Percentiles rank a stretch among this genome's conserved stretches.
Conservation (phyloP, 2,797 vertebrate genomes). For the Enoplosus armatus region DNA sequence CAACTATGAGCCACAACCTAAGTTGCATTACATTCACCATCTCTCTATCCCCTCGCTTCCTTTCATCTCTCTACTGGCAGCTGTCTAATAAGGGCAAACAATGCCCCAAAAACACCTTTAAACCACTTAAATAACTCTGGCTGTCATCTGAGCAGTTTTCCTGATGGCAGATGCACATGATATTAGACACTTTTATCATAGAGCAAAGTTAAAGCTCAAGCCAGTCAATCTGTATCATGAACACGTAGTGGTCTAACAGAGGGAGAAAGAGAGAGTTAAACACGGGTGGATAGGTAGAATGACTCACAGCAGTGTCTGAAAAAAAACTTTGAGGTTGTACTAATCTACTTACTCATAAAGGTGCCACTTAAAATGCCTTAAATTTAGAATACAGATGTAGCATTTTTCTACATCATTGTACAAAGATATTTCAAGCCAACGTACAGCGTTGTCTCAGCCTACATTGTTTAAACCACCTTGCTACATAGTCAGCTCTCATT, state of each 20-base stretch:
- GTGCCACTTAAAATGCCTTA: not conserved
- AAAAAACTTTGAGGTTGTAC: not conserved
- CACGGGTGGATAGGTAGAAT: constrained; percentile 29
- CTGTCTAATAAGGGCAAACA: not conserved
- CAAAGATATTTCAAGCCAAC: not conserved
- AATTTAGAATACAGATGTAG: not conserved
- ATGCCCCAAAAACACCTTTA: not conserved
- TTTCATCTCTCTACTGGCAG: not conserved
- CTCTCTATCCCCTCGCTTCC: not conserved
- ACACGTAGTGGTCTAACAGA: constrained; percentile 50
- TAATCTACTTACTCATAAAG: not conserved
- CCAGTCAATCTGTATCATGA: constrained; percentile 68
- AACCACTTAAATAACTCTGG: not conserved
- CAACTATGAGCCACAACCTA: not conserved
- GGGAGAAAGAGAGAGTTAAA: constrained; percentile 44
- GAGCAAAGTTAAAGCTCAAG: constrained; percentile 36
- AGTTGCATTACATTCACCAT: not conserved
- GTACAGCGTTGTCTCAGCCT: not conserved
- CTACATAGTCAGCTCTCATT: not conserved
- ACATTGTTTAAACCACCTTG: not conserved
- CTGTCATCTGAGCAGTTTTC: constrained; percentile 34
- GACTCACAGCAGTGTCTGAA: constrained; percentile 54
- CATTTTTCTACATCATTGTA: not conserved
- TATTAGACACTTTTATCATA: constrained; percentile 44
- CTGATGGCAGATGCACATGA: constrained; percentile 46